Evolutionary conservation across 2,113 vertebrate genomes (phyloP).

Genomic region (Petroica traversi): DNA sequence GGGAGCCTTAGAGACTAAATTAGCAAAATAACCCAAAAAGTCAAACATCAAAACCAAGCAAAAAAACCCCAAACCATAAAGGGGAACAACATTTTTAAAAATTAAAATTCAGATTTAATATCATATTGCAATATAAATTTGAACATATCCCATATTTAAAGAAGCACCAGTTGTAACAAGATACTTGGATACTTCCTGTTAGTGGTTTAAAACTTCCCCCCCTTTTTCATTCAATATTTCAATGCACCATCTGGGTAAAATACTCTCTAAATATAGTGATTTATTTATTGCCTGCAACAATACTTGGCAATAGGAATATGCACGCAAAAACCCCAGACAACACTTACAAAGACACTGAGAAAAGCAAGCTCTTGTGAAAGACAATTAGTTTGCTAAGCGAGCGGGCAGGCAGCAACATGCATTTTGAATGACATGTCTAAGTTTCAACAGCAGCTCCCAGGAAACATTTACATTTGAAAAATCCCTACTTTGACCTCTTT

Average conservation of each 20-base stretch:
- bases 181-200: conserved; percentile 24
- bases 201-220: background rate
- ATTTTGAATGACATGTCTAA: background rate
- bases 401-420: background rate
- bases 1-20: background rate
- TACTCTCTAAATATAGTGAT: conserved; percentile 60
- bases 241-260: conserved; percentile 74
- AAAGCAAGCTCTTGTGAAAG: background rate
- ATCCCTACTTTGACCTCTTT: conserved; percentile 46
- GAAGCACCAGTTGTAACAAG: background rate
- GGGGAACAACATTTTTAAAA: fast-evolving
- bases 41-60: background rate
- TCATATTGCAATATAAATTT: background rate
- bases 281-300: conserved; percentile 72
- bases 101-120: background rate
- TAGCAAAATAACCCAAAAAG: background rate
- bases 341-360: background rate
- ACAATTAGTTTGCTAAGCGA: background rate
- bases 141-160: background rate
- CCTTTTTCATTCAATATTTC: conserved; percentile 53
- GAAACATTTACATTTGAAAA: conserved; percentile 51
- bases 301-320: conserved; percentile 63
- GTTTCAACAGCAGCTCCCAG: conserved; percentile 30
- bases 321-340: conserved; percentile 51
- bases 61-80: background rate